These are phyloP conservation scores for Tylochromis polylepis DNA, from an alignment of 2,113 vertebrate species.

Conservation along the genomic window DNA sequence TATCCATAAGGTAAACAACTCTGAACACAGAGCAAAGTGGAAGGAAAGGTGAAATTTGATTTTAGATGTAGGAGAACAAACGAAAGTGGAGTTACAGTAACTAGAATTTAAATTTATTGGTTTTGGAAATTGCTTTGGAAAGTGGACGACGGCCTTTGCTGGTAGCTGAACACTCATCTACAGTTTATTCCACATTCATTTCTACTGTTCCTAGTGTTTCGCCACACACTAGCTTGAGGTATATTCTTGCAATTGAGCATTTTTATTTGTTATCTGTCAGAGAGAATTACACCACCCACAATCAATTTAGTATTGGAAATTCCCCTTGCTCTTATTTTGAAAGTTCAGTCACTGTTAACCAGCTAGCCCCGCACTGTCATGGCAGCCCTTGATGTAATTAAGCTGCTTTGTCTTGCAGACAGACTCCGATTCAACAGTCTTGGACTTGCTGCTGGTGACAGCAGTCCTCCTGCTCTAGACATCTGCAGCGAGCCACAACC, in stretches of 20 bases:
- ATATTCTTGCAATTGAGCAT: background rate
- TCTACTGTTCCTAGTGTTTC: background rate
- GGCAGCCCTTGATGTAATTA: background rate
- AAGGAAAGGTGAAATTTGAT: background rate
- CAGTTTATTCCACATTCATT: accelerated
- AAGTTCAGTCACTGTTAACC: background rate
- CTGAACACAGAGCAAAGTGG: background rate
- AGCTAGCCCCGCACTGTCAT: background rate
- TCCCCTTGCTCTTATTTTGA: background rate
- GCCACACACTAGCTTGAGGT: background rate
- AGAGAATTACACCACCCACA: background rate
- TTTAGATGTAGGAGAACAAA: background rate
- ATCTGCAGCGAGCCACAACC: background rate
- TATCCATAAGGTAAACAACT: background rate
- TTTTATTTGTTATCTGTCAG: background rate
- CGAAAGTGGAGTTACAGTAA: background rate
- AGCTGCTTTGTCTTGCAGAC: background rate
- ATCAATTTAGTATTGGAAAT: background rate
- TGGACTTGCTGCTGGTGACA: background rate
- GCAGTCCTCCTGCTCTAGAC: background rate
- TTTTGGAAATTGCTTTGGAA: background rate
- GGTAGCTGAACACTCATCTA: background rate
- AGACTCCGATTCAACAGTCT: background rate
- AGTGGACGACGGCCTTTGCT: background rate
- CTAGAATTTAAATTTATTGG: background rate